Base-by-base conservation (phyloP, 2,888 invertebrate genomes). In the Odontothrips loti region DNA sequence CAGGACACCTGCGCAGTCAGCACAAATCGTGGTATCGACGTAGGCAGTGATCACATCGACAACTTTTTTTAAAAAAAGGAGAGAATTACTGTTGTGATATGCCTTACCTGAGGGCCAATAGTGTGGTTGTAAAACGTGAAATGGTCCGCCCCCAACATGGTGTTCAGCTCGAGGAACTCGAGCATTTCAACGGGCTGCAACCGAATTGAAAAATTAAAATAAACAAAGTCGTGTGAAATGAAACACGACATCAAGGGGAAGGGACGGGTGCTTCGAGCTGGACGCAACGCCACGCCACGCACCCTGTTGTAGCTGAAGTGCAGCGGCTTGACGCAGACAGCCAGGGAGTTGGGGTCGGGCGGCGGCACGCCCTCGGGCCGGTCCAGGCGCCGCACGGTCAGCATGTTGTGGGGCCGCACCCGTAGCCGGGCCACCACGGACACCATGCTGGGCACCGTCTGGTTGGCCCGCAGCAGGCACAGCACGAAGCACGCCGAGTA, bases 91-190 rank as follows among this genome's bases (percentile, higher is more conserved):
- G n/a, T n/a, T n/a, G n/a, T 48, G 48, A 48, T 15, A 48, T 48
- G 48, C 15, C 48, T 48, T 48, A 75, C 68, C 68, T 75, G 68
- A 9, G 90, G 88, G 29, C 96, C 96, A 79, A 96, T 89, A 0
- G 96, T 96, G 86, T 95, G 94, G 87, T 97, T 97, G 89, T 96
- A 97, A 88, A 97, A 93, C 81, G 95, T 95, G 87, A 97, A 96
- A 87, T 96, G 96, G 80, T 91, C 92, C 68, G 94, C 95, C 0
- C 97, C 97, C 84, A 97, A 89, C 75, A 96, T 88, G 12, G 92
- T 90, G 87, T 97, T 95, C 85, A 97, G 89, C 87, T 97, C 97
- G 85, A 97, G 91, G 90, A 96, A 97, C 88, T 97, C 97, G 84
- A 96, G 88, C 83, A 97, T 89, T 90, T 95, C 95, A 82, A 95